Evolutionary conservation across 2,113 vertebrate genomes (phyloP).

Genomic region (Macheiramphus alcinus): DNA sequence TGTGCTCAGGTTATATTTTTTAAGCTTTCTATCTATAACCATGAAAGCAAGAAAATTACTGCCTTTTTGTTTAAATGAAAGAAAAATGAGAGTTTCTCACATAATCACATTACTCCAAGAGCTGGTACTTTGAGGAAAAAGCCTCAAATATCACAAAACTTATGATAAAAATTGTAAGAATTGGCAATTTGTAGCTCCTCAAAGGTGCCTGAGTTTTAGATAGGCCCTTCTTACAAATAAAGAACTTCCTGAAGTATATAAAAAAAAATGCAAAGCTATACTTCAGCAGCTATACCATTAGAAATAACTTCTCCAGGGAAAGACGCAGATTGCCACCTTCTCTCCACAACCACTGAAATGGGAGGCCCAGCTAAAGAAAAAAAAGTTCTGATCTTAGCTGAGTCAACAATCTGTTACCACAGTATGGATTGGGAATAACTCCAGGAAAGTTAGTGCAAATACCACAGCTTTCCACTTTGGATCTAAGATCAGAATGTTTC

Average conservation of each 20-base stretch:
- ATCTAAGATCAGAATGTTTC: not conserved
- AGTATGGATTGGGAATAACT: not conserved
- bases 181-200: not conserved
- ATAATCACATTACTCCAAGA: not conserved
- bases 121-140: slow-evolving; percentile 7
- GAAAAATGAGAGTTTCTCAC: not conserved
- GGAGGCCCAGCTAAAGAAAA: not conserved
- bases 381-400: not conserved
- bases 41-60: not conserved
- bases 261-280: not conserved
- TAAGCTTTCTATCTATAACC: not conserved
- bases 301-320: not conserved
- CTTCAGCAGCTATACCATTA: not conserved
- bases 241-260: not conserved
- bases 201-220: not conserved
- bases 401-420: not conserved
- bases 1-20: not conserved
- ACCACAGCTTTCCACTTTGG: not conserved
- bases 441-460: not conserved
- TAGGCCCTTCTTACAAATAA: not conserved
- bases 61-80: slow-evolving; percentile 6
- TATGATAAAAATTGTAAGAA: not conserved
- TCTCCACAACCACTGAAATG: not conserved
- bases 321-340: not conserved
- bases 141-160: not conserved